Conservation (phyloP, 2,797 vertebrate species). For the Alosa sapidissima region DNA sequence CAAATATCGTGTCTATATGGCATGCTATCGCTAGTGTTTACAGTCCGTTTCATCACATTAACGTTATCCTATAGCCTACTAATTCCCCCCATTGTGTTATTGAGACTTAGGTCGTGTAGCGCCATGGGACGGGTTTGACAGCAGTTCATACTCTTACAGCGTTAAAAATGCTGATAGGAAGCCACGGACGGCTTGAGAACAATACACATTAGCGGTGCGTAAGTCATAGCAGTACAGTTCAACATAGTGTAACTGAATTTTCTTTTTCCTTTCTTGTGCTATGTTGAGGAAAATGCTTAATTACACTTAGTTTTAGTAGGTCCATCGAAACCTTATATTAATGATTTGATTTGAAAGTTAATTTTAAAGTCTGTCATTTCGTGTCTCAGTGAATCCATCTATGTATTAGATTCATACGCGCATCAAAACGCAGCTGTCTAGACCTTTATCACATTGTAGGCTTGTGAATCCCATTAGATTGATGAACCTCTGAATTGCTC, state of each 20-base stretch:
- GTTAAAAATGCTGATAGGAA: conserved; percentile 1
- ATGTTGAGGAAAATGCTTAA: too few relatives aligned
- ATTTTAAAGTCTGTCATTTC: background rate
- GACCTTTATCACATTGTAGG: background rate
- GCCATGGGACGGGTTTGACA: conserved; percentile 8
- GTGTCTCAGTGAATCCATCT: background rate
- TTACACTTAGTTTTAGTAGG: background rate
- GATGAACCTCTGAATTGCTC: background rate
- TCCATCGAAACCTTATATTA: background rate
- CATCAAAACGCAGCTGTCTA: background rate
- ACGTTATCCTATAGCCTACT: background rate
- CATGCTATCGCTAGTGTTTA: background rate
- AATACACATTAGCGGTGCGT: background rate
- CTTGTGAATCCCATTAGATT: background rate
- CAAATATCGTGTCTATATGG: background rate
- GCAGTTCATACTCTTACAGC: background rate
- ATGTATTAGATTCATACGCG: background rate
- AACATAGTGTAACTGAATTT: background rate
- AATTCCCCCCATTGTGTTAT: background rate
- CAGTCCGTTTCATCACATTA: background rate
- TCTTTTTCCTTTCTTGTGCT: background rate
- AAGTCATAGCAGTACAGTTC: background rate
- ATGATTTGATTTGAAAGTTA: background rate
- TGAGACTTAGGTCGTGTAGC: background rate
- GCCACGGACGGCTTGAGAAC: background rate